Percentiles rank a stretch among this genome's conserved stretches.
These are phyloP conservation scores for Huso huso DNA, from an alignment of 2,797 vertebrate species.

Conservation along the genomic window DNA sequence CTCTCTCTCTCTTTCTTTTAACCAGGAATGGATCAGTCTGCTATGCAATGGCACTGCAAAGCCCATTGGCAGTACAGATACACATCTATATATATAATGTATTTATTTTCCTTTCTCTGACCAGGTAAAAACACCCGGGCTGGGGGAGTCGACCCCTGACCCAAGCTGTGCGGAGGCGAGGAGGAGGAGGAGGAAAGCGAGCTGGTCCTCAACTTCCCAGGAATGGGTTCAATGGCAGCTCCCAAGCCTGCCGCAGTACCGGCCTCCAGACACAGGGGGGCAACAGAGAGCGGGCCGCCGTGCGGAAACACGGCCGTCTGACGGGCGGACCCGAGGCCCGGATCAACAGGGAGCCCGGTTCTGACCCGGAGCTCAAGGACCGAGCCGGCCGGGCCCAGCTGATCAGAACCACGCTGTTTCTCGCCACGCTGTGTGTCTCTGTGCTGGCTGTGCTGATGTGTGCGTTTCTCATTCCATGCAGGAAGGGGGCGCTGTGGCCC, in stretches of 20 bases:
- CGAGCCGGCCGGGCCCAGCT: conserved; percentile 53
- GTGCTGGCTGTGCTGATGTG: conserved; percentile 79
- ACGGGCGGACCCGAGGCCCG: not conserved
- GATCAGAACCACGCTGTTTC: conserved; percentile 70
- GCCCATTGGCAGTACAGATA: too few relatives aligned
- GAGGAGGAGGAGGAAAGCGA: conserved; percentile 61
- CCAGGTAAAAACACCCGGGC: conserved; percentile 82
- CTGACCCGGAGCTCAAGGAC: conserved; percentile 63
- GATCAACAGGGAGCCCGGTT: conserved; percentile 47
- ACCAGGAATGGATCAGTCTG: too few relatives aligned
- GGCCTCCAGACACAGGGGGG: not conserved
- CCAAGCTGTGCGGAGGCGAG: conserved; percentile 91
- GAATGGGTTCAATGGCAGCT: conserved; percentile 56
- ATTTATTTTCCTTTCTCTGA: too few relatives aligned
- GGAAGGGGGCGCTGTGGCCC: conserved; percentile 52
- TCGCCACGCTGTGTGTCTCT: conserved; percentile 76
- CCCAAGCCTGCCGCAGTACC: conserved; percentile 12
- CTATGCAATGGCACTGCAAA: too few relatives aligned
- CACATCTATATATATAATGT: too few relatives aligned
- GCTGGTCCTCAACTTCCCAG: conserved; percentile 81
- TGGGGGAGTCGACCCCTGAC: conserved; percentile 91
- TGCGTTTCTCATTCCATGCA: conserved; percentile 87
- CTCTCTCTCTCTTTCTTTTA: too few relatives aligned
- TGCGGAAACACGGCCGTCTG: not conserved
- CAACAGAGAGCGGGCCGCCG: not conserved